Conservation (phyloP, 1,140 invertebrate species). For the Trichonephila inaurata region DNA sequence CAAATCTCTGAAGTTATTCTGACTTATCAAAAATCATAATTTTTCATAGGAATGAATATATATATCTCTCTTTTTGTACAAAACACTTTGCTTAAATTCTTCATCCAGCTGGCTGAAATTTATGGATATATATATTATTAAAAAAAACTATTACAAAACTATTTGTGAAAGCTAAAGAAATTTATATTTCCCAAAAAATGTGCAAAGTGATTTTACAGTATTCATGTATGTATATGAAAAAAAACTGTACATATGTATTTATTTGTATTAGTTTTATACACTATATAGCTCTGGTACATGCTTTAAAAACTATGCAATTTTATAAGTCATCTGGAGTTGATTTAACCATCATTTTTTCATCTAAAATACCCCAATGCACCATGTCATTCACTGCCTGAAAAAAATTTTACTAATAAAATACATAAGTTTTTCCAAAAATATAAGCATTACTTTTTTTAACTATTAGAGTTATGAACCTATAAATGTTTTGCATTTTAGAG, state of each 20-base stretch:
- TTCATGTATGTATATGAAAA: neutral
- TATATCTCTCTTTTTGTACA: neutral
- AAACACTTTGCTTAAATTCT: neutral
- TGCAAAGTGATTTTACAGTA: neutral
- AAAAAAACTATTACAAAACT: no score
- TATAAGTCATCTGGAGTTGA: slow-evolving; percentile 31
- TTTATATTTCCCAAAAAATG: no score
- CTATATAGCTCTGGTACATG: neutral
- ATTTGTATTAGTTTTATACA: slow-evolving; percentile 34
- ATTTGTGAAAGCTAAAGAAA: no score
- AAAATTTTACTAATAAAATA: neutral
- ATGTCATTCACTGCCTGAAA: slow-evolving; percentile 17
- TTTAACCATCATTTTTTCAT: slow-evolving; percentile 7
- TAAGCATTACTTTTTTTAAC: neutral
- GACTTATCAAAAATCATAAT: neutral
- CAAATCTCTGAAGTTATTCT: neutral
- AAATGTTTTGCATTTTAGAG: neutral
- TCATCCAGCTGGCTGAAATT: no score
- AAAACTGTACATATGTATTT: slow-evolving; percentile 19
- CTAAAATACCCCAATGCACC: slow-evolving; percentile 10
- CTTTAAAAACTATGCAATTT: slow-evolving; percentile 47
- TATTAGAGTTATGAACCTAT: neutral
- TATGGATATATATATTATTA: no score
- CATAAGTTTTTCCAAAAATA: neutral
- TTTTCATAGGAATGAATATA: neutral